Conservation (phyloP, 2,888 invertebrate species). For the Lathronympha strigana region DNA sequence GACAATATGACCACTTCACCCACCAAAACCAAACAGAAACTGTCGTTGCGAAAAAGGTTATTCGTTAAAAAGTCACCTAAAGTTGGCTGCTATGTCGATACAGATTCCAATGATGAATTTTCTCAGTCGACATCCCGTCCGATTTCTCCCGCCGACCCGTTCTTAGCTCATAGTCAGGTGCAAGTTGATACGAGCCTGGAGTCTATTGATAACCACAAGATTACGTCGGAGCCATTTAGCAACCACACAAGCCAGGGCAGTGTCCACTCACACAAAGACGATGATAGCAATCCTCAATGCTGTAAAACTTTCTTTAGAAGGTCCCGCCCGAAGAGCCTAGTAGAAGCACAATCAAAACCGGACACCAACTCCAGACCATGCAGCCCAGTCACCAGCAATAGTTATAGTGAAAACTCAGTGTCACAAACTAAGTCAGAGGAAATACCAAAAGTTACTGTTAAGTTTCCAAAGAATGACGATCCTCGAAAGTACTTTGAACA, state of each 20-base stretch:
- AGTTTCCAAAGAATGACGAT: constrained; percentile 73
- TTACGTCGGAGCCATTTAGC: constrained; percentile 57
- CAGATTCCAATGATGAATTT: constrained; percentile 78
- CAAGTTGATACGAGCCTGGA: constrained; percentile 61
- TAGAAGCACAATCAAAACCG: constrained; percentile 65
- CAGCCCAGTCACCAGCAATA: constrained; percentile 73
- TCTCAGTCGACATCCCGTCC: constrained; percentile 73
- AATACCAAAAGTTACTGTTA: constrained; percentile 72
- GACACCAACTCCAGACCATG: constrained; percentile 64
- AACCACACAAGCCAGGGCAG: constrained; percentile 56
- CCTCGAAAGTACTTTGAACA: constrained; percentile 74
- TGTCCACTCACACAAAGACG: constrained; percentile 61
- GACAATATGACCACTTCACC: constrained; percentile 80
- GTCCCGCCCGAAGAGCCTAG: constrained; percentile 75
- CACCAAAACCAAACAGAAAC: constrained; percentile 77
- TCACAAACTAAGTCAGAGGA: constrained; percentile 74
- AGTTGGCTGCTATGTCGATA: constrained; percentile 81
- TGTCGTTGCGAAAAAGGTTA: constrained; percentile 77
- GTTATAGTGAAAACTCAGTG: constrained; percentile 68
- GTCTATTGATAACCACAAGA: constrained; percentile 55
- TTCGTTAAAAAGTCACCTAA: constrained; percentile 82
- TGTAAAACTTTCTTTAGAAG: constrained; percentile 76
- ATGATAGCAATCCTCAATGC: constrained; percentile 71
- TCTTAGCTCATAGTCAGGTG: constrained; percentile 74
- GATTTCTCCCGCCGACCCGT: constrained; percentile 79